phyloP scores from a whole-genome alignment of 1,140 invertebrate genomes.

The Dryas iulia region DNA sequence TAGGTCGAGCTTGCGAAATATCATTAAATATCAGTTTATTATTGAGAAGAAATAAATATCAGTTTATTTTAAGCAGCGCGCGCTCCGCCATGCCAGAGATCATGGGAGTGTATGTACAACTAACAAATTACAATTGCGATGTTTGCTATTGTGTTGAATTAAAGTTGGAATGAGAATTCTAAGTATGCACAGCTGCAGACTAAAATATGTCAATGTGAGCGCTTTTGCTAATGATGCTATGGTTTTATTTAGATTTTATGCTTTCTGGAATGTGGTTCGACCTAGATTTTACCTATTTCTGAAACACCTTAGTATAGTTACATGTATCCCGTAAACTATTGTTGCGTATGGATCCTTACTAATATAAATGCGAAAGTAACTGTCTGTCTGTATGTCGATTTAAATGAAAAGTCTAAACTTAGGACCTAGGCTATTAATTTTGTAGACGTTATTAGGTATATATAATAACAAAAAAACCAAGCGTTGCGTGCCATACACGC shows the following conservation, averaged over 20 bases:
- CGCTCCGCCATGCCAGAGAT: too few species aligned
- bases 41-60: too few species aligned
- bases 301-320: neutral
- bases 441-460: too few species aligned
- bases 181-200: neutral
- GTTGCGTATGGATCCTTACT: neutral
- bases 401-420: too few species aligned
- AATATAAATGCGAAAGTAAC: too few species aligned
- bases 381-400: too few species aligned
- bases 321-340: neutral
- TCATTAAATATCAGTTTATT: too few species aligned
- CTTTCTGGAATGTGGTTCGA: neutral
- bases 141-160: neutral
- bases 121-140: neutral
- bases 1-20: neutral
- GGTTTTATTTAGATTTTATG: conserved; percentile 2
- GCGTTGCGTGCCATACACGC: too few species aligned
- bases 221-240: neutral
- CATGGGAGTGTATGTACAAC: neutral
- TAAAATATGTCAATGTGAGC: neutral
- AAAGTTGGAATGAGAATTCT: neutral
- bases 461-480: too few species aligned
- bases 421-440: too few species aligned
- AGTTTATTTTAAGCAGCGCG: too few species aligned
- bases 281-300: conserved; percentile 5